Conservation (phyloP, 2,888 invertebrate species). For the Agrilus mali region DNA sequence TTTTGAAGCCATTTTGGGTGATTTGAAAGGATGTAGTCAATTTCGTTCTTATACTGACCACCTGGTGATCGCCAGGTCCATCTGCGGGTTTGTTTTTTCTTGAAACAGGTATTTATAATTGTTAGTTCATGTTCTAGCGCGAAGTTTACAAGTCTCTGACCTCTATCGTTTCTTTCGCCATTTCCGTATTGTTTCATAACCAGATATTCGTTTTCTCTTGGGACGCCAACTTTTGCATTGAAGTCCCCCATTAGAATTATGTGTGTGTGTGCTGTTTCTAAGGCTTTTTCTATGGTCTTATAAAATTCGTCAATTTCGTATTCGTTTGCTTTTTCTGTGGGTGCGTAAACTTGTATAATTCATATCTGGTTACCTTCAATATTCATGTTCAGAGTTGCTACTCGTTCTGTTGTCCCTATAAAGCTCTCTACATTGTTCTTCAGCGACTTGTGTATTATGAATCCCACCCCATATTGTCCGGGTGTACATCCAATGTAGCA, state of each 20-base stretch:
- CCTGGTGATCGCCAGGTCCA: slow-evolving; percentile 16
- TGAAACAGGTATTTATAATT: slow-evolving; percentile 15
- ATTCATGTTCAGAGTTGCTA: too few species aligned
- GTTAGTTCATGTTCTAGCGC: slow-evolving; percentile 14
- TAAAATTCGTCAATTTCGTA: slow-evolving; percentile 1
- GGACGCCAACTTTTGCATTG: background rate
- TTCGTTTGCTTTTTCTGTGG: background rate
- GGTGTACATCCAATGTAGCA: too few species aligned
- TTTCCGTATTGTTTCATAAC: slow-evolving; percentile 8
- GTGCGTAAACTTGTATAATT: background rate
- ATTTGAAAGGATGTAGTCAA: slow-evolving; percentile 16
- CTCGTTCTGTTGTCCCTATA: too few species aligned
- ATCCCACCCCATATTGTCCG: too few species aligned
- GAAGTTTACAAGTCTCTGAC: slow-evolving; percentile 14
- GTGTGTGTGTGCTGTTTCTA: background rate
- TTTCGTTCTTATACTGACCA: slow-evolving; percentile 16
- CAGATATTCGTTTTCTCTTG: background rate
- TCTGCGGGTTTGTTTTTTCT: slow-evolving; percentile 11
- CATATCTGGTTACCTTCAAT: too few species aligned
- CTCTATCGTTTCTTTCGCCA: slow-evolving; percentile 15
- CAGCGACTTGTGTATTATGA: too few species aligned
- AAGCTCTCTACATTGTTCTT: too few species aligned
- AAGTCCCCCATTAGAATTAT: background rate
- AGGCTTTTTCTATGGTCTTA: background rate
- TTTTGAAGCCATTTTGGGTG: too few species aligned